A percentile compares a stretch with the other conserved stretches of the same genome.
These are phyloP conservation scores for Galbula dea DNA, from an alignment of 2,113 vertebrate species.

Conservation along the genomic window DNA sequence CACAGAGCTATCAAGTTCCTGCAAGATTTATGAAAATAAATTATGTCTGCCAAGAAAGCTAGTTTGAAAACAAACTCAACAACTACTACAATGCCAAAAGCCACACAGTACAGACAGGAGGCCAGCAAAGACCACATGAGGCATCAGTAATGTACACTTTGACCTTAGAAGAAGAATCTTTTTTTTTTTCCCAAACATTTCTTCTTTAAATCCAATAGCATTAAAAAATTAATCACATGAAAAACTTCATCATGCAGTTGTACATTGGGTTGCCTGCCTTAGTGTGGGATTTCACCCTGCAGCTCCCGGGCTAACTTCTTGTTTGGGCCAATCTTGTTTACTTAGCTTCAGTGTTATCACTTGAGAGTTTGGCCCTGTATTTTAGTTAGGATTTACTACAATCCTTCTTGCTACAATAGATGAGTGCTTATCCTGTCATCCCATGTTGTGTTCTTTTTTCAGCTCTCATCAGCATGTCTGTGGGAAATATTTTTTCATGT, in stretches of 20 bases:
- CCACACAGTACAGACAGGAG: neutral
- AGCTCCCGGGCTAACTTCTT: neutral
- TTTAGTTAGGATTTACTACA: neutral
- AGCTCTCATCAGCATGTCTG: neutral
- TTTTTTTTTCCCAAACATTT: neutral
- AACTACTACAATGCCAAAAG: neutral
- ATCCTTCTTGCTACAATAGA: neutral
- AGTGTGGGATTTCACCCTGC: neutral
- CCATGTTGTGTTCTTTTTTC: rapidly evolving
- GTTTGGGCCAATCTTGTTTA: neutral
- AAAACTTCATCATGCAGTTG: neutral
- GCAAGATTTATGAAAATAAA: conserved; percentile 5
- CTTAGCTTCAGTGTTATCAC: neutral
- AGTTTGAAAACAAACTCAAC: neutral
- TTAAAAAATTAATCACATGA: neutral
- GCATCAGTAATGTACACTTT: neutral
- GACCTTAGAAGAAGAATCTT: neutral
- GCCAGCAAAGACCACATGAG: neutral
- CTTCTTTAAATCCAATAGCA: neutral
- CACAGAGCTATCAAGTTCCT: neutral
- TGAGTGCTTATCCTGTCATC: neutral
- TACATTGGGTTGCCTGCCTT: neutral
- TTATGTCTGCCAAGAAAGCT: neutral
- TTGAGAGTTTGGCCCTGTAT: neutral
- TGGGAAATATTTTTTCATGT: neutral